Evolutionary conservation across 2,888 invertebrate species (phyloP).

Genomic region (Scaptomyza polygonia): DNA sequence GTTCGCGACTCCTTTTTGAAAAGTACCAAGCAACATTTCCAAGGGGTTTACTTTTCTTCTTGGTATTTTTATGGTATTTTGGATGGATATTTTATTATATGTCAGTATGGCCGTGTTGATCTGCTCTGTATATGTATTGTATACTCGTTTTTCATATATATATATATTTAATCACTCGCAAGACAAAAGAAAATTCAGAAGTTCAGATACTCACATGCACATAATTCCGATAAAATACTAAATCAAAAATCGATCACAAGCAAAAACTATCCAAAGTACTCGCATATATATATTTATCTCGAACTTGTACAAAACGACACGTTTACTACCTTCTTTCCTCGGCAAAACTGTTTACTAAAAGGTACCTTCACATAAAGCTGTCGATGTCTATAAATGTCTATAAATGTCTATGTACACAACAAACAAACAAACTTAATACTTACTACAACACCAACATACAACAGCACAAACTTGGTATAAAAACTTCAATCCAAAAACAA

Average conservation of each 20-base stretch:
- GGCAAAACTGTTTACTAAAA: conserved; percentile 79
- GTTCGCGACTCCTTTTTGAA: conserved; percentile 37
- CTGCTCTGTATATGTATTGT: conserved; percentile 36
- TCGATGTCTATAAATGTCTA: conserved; percentile 53
- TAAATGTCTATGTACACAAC: conserved; percentile 36
- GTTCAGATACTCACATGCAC: conserved; percentile 32
- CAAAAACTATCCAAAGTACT: conserved; percentile 52
- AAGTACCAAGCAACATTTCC: conserved; percentile 3
- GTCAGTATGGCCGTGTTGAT: conserved; percentile 16
- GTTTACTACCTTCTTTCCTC: conserved; percentile 82
- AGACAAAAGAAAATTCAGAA: conserved; percentile 12
- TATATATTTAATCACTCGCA: conserved; percentile 23
- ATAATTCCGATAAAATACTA: conserved; percentile 33
- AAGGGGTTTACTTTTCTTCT: conserved; percentile 8
- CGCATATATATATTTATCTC: conserved; percentile 45
- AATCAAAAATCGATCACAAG: conserved; percentile 49
- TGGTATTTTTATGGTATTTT: conserved; percentile 52
- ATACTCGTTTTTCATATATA: conserved; percentile 14
- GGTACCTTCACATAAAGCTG: conserved; percentile 74
- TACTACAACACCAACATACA: conserved; percentile 12
- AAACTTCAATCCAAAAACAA: conserved; percentile 24
- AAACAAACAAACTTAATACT: conserved; percentile 8
- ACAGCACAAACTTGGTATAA: conserved; percentile 14
- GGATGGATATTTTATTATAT: conserved; percentile 22
- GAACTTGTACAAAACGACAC: conserved; percentile 82